Conservation (phyloP, 1,140 invertebrate genomes). For the Papilio polyxenes region DNA sequence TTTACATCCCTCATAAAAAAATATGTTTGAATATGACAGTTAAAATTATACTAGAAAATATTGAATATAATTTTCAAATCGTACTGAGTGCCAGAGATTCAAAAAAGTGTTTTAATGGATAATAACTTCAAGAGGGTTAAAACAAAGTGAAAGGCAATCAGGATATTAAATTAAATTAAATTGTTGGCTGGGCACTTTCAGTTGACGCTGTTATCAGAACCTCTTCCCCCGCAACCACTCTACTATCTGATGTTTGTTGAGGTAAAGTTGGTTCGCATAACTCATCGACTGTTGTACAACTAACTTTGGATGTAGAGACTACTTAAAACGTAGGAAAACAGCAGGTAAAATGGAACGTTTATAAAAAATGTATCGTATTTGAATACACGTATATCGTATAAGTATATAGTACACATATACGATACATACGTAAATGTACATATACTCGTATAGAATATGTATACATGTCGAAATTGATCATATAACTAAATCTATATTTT, state of each 20-base stretch:
- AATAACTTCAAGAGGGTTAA: not conserved
- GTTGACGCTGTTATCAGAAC: conserved; percentile 26
- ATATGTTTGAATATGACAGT: too few relatives aligned
- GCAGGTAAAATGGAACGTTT: not conserved
- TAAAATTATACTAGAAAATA: too few relatives aligned
- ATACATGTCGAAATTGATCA: too few relatives aligned
- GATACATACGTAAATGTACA: too few relatives aligned
- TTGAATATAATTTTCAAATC: too few relatives aligned
- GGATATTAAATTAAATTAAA: conserved; percentile 37
- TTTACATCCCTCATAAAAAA: too few relatives aligned
- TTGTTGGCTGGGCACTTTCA: conserved; percentile 40
- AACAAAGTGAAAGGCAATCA: conserved; percentile 33
- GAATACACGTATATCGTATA: too few relatives aligned
- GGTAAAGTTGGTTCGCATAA: conserved; percentile 10
- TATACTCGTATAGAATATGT: too few relatives aligned
- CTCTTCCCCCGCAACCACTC: conserved; percentile 2
- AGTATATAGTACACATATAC: too few relatives aligned
- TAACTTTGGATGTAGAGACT: conserved; percentile 18
- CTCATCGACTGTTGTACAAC: conserved; percentile 15
- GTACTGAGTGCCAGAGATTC: not conserved
- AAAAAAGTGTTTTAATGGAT: not conserved
- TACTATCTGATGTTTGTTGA: conserved; percentile 14
- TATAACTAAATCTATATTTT: too few relatives aligned
- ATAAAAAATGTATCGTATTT: not conserved
- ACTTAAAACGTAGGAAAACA: not conserved